Evolutionary conservation across 35 echinoderm and acorn worm species (phyloP).

Genomic region (Patiria miniata): DNA sequence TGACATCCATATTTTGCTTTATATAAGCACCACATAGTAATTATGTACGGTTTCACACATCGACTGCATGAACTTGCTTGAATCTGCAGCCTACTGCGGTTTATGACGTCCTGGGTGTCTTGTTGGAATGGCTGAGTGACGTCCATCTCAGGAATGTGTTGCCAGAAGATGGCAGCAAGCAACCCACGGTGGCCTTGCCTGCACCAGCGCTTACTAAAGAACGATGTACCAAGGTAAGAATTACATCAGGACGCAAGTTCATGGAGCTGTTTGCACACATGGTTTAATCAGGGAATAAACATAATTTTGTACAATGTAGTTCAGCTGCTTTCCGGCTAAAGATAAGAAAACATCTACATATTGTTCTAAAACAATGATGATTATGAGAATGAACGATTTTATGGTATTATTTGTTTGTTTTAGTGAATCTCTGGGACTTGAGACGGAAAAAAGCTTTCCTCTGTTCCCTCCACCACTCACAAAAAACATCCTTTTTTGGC

Average conservation of each 20-base stretch:
- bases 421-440: no score
- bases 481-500: no score
- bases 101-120: constrained; percentile 74
- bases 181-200: constrained; percentile 45
- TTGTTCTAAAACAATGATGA: no score
- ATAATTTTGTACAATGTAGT: not conserved
- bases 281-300: not conserved
- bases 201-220: constrained; percentile 65
- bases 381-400: no score
- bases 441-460: no score
- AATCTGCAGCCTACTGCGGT: constrained; percentile 60
- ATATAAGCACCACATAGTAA: no score
- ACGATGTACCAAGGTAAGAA: constrained; percentile 78
- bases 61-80: no score
- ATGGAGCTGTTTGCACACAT: no score
- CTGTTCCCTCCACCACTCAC: no score
- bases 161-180: not conserved
- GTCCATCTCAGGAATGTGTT: constrained; percentile 65
- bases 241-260: not conserved
- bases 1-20: no score
- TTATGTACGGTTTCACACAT: no score
- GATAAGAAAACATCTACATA: not conserved
- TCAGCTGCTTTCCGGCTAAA: not conserved
- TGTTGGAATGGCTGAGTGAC: constrained; percentile 88
- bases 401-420: no score